Evolutionary conservation across 2,888 invertebrate genomes (phyloP), one percentile per base, ranked within the genome.

Genomic region (Clistopyga incitator): DNA sequence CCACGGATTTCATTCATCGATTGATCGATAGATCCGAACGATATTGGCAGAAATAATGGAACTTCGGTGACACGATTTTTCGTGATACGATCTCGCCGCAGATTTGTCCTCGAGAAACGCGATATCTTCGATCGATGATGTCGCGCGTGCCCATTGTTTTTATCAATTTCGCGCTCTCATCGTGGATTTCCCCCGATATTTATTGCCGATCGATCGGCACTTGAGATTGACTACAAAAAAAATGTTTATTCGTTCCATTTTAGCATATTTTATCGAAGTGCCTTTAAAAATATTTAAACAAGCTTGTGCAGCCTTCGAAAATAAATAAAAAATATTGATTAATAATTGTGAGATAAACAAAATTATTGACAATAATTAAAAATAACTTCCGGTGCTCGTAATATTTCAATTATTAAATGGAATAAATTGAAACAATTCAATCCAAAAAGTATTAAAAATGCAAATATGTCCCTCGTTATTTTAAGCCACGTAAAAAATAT

Each of bases 61-160:
- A 38, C 61, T 18, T 15, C 61, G 61, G 18, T 56, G 61, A 61
- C 61, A 38, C 38, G 34, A 34, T 61, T 61, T 61, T 61, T 61
- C 29, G 34, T 13, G 52, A 56, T 70, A 68, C 38, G 59, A 70
- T 59, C 52, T 29, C 78, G 15, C 13, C n/a, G 23, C 68, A 45
- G 34, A 47, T 61, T 78, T 78, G 45, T 78, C 68, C 78, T 56
- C 78, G 78, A 34, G 29, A 20, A 70, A 52, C 71, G 56, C 78
- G 71, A 71, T 71, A 71, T 78, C 70, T 52, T 50, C 34, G 29
- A 68, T 67, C 45, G 56, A 68, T 54, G 54, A 77, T 25, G 76
- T 38, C 67, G 45, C 65, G 34, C 54, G 29, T n/a, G n/a, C 2
- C 20, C 10, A 54, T 10, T 23, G 8, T 8, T 54, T 54, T 50